phyloP scores from a whole-genome alignment of 2,888 invertebrate genomes.

The Pammene aurita region DNA sequence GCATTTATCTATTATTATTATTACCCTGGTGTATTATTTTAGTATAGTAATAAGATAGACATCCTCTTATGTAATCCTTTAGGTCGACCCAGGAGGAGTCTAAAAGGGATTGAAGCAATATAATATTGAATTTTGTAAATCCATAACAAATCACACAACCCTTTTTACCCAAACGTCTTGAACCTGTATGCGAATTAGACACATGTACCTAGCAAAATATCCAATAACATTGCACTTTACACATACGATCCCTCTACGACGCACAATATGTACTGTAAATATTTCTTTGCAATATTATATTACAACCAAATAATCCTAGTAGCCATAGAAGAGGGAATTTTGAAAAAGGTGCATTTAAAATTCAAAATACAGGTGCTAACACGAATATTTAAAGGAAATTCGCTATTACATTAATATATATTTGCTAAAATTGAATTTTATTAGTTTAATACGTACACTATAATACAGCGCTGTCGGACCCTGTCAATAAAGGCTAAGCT shows the following conservation, averaged over 20 bases:
- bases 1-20: slow-evolving; percentile 54
- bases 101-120: slow-evolving; percentile 63
- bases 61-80: slow-evolving; percentile 52
- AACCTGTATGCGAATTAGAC: slow-evolving; percentile 66
- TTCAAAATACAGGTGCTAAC: slow-evolving; percentile 73
- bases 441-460: slow-evolving; percentile 74
- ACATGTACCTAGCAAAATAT: slow-evolving; percentile 64
- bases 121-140: slow-evolving; percentile 70
- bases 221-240: slow-evolving; percentile 32
- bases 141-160: slow-evolving; percentile 80
- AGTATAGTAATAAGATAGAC: slow-evolving; percentile 51
- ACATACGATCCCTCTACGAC: slow-evolving; percentile 6
- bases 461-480: slow-evolving; percentile 75
- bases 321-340: slow-evolving; percentile 61
- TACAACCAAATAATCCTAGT: slow-evolving; percentile 51
- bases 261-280: slow-evolving; percentile 41
- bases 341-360: slow-evolving; percentile 70
- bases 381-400: slow-evolving; percentile 69
- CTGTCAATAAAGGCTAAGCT: slow-evolving; percentile 78
- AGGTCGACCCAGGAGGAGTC: slow-evolving; percentile 52
- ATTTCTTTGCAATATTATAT: slow-evolving; percentile 51
- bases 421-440: slow-evolving; percentile 73
- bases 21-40: slow-evolving; percentile 72
- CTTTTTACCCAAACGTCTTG: slow-evolving; percentile 73
- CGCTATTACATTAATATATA: slow-evolving; percentile 72